Evolutionary conservation across 2,797 vertebrate species (phyloP).

Genomic region (Macrochelys suwanniensis): DNA sequence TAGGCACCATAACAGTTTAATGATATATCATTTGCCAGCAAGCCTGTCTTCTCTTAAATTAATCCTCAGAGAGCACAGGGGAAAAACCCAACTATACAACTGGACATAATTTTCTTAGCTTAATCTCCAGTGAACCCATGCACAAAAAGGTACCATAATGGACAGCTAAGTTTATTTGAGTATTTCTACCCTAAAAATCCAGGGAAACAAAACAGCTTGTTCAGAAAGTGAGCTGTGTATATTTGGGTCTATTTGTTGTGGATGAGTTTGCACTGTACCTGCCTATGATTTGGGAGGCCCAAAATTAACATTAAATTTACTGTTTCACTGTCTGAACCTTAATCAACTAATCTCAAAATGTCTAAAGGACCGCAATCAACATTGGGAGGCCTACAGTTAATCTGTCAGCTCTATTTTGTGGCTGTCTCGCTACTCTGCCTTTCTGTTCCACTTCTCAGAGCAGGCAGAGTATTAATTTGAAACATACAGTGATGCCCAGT

Average conservation of each 20-base stretch:
- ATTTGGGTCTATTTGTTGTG: not conserved
- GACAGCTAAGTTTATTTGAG: not conserved
- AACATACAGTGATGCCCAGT: not conserved
- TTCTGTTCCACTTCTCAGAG: not conserved
- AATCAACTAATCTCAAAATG: not conserved
- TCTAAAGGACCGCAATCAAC: not conserved
- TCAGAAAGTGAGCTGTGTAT: not conserved
- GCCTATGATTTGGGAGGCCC: not conserved
- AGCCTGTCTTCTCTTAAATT: conserved; percentile 16
- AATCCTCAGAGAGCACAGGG: not conserved
- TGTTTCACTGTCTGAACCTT: not conserved
- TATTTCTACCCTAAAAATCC: not conserved
- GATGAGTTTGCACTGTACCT: not conserved
- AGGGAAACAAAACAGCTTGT: not conserved
- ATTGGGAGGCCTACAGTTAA: not conserved
- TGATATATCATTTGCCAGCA: conserved; percentile 20
- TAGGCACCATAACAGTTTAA: conserved; percentile 1
- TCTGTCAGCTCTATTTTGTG: not conserved
- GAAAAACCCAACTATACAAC: not conserved
- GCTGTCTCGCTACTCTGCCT: not conserved
- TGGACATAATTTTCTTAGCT: not conserved
- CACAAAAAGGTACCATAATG: not conserved
- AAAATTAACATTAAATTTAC: not conserved
- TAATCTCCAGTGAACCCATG: not conserved
- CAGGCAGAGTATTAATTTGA: not conserved